Base-by-base conservation (phyloP, 2,113 vertebrate species). In the Emydura subglobosa region DNA sequence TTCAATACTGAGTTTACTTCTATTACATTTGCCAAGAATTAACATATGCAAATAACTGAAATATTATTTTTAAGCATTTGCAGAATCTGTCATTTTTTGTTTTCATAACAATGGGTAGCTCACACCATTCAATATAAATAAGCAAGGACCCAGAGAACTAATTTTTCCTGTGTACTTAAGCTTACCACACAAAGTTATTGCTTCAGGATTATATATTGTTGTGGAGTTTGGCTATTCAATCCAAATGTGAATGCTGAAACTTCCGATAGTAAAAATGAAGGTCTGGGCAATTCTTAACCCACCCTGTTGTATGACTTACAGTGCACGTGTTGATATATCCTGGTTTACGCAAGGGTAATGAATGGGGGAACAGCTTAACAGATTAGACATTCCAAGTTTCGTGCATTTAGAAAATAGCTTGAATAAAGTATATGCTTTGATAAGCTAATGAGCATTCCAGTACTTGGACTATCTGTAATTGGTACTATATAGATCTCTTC, bases 281-380 rank as follows among this genome's bases (percentile, higher is more conserved):
- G 34, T 39, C 24, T 44, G 10, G 39, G 7, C 5, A 44, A 25
- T 76, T 42, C 53, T 34, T 12, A n/a, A 27, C 80, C 85, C 50
- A 27, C 2, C 17, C 89, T 89, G 2, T 1, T 25, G 16, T 54
- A 4, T 72, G 21, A 54, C 31, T 83, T 87, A 68, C 17, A 92
- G 74, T 17, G 2, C 11, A 72, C 85, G 11, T 51, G 2, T 39
- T 0, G 3, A 51, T 82, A 29, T 39, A 72, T 42, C 3, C 1
- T 78, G 44, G 68, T 44, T 29, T 4, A 11, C 2, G 10, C 10
- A 3, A 4, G 47, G 2, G 1, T 53, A 85, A 82, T 25, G 24
- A 87, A 50, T 47, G 10, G 82, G 82, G 29, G 10, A 13, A 22
- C 3, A 79, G 29, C 1, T 0, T 0, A 83, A 34, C 10, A 81